Evolutionary conservation across 2,888 invertebrate genomes (phyloP).

Genomic region (Nomada goodeniana): DNA sequence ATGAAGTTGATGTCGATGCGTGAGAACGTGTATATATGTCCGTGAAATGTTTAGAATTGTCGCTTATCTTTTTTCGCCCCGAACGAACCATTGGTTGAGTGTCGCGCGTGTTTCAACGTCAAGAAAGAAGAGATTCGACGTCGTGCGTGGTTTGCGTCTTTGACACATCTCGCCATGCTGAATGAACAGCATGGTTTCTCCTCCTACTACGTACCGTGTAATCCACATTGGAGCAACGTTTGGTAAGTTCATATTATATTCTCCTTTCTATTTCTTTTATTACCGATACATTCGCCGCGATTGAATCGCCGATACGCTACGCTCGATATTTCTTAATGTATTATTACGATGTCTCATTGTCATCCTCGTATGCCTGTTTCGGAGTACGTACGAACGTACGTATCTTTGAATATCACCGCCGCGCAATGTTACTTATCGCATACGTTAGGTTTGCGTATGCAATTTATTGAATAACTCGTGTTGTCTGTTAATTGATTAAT

Average conservation of each 20-base stretch:
- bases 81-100: conserved; percentile 39
- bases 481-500: background rate
- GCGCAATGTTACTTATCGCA: background rate
- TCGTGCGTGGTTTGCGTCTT: conserved; percentile 24
- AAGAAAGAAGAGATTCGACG: conserved; percentile 68
- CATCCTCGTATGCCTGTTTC: background rate
- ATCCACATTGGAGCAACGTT: conserved; percentile 32
- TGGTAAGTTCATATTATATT: conserved; percentile 54
- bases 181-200: conserved; percentile 31
- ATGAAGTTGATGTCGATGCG: conserved; percentile 9
- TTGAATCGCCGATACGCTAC: background rate
- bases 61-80: conserved; percentile 31
- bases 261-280: background rate
- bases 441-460: too few species aligned
- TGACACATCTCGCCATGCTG: conserved; percentile 62
- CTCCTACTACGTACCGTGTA: conserved; percentile 16
- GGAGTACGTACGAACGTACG: background rate
- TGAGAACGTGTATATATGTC: conserved; percentile 28
- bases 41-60: conserved; percentile 38
- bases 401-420: background rate
- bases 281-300: background rate
- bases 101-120: conserved; percentile 67
- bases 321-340: conserved; percentile 1
- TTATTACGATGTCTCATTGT: background rate
- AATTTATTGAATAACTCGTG: background rate